Evolutionary conservation across 2,888 invertebrate genomes (phyloP), one percentile per base, ranked within the genome.

Genomic region (Spodoptera exigua): DNA sequence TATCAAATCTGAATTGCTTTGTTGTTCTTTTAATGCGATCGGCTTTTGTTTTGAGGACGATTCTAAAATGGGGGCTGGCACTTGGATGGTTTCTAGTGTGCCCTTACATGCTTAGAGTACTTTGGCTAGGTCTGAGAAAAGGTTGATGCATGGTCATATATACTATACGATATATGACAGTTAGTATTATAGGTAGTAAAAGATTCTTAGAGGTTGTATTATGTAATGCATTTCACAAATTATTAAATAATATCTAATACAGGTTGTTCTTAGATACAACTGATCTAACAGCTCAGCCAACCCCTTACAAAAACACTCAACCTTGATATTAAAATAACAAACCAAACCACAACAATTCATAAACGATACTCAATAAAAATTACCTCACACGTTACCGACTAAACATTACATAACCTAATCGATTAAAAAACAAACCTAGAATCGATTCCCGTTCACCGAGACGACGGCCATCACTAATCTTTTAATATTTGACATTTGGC

Each of bases 401-500:
- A 47, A 68, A 27, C 9, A 55, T 11, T 49, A 62, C 48, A 49
- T 56, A 51, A 47, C 37, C 36, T 61, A 61, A 67, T 53, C 57
- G 57, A 73, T 67, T 62, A 62, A 67, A n/a, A 74, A 53, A 57
- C 51, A 54, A 48, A 56, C 40, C 21, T 14, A 32, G 5, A 27
- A 36, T 46, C 54, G 37, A 61, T 55, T 70, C 60, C 54, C 59
- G 52, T 47, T 74, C 53, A 64, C 60, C 40, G 39, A 7, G 7
- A 27, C 27, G 27, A 57, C 52, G 59, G 18, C 63, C 78, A 40
- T 64, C 53, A 66, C 75, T 62, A 67, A 74, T 63, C 52, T 46
- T 14, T 37, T 54, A 63, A 70, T 70, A 48, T 69, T 74, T 67
- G 79, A 77, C 74, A 77, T 68, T 71, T 75, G 56, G 52, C 54